Base-by-base conservation (phyloP, 2,888 invertebrate genomes). In the Andrena trimmerana region DNA sequence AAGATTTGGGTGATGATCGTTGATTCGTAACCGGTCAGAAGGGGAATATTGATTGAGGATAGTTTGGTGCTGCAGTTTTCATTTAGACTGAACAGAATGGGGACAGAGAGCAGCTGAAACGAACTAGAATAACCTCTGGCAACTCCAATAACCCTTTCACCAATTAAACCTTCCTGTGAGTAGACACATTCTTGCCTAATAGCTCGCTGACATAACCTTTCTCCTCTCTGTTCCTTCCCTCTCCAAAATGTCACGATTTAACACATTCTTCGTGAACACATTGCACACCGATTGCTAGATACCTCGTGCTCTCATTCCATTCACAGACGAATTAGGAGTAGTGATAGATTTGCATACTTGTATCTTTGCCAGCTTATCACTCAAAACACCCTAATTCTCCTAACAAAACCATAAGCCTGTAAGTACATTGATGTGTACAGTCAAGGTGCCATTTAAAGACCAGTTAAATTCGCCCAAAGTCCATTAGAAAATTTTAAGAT, bases 121-220 rank as follows among this genome's bases (percentile, higher is more conserved):
- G 54, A 48, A 67, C 74, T 7, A 67, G 42, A 60, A 42, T 78
- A 74, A 78, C 78, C 78, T 78, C 78, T 67, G 74, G 67, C 74
- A 48, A 78, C 52, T 67, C 78, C 31, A 42, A 36, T 74, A 78
- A 78, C 74, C 78, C 78, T 74, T 78, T 78, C 78, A 78, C 78
- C 78, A 78, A 78, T 78, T 78, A 78, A 78, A 67, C 74, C 62
- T 52, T 78, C 74, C 78, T 78, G 62, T 74, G 66, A 78, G 66
- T 67, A 54, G 74, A 78, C 74, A 33, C 60, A 74, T 74, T 78
- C 78, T 73, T 78, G 62, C 60, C 10, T 68, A 74, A 78, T 62
- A 68, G 74, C 67, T 67, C 24, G 59, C 77, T 74, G 74, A 78
- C 74, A 74, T 62, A 74, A 67, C 36, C 60, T 62, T 72, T 74